A percentile compares a stretch with the other conserved stretches of the same genome.
phyloP scores from a whole-genome alignment of 2,113 vertebrate species.

The Polypterus senegalus region DNA sequence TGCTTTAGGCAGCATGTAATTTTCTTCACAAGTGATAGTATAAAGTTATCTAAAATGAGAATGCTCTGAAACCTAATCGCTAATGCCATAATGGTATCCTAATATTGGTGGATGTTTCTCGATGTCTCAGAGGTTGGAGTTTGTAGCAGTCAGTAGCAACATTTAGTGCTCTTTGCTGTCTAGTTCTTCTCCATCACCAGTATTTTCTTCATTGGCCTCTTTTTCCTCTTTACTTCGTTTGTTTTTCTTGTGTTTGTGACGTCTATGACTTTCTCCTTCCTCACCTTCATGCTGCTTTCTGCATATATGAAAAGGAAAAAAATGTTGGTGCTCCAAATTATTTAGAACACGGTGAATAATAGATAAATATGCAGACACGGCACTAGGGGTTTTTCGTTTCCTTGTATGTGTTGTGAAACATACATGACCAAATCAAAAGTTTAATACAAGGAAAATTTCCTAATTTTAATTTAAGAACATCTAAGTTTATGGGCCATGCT shows the following conservation, averaged over 20 bases:
- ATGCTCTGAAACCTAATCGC: too few relatives aligned
- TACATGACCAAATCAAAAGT: too few relatives aligned
- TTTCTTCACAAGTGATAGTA: too few relatives aligned
- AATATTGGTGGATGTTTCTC: not conserved
- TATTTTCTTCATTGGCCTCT: constrained; percentile 29
- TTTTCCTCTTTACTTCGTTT: constrained; percentile 55
- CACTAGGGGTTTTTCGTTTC: not conserved
- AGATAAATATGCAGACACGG: not conserved
- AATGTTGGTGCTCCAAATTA: rapidly evolving
- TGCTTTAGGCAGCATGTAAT: too few relatives aligned
- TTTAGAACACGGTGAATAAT: not conserved
- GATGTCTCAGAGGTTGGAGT: not conserved
- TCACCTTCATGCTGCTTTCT: constrained; percentile 54
- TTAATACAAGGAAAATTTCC: too few relatives aligned
- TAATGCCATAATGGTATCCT: too few relatives aligned
- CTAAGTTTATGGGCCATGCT: too few relatives aligned
- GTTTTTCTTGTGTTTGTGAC: constrained; percentile 61
- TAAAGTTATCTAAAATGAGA: too few relatives aligned
- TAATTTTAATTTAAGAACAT: too few relatives aligned
- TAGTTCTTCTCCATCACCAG: constrained; percentile 34
- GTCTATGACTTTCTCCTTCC: constrained; percentile 48
- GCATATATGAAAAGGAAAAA: constrained; percentile 4
- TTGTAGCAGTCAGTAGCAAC: rapidly evolving
- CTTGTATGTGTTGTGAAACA: not conserved
- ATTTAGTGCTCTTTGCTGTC: constrained; percentile 39